A percentile compares a stretch with the other conserved stretches of the same genome.
Evolutionary conservation across 1,140 invertebrate species (phyloP).

Genomic region (Chrysoperla carnea): DNA sequence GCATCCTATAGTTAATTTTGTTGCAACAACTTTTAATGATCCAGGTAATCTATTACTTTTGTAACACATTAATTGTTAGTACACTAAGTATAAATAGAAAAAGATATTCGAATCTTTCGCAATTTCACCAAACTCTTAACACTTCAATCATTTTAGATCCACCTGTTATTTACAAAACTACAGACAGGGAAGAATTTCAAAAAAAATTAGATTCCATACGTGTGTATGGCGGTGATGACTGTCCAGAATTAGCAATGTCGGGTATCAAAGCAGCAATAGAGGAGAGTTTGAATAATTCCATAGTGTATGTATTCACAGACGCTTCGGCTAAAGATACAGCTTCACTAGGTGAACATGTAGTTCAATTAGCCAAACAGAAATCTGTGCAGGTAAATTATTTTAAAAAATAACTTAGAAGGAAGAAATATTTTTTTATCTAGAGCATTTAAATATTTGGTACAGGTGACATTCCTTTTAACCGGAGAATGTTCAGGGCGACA

Average conservation of each 20-base stretch:
- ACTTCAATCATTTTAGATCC: too few species aligned
- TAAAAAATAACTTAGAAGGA: too few species aligned
- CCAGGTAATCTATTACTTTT: slow-evolving; percentile 16
- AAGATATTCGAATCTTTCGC: too few species aligned
- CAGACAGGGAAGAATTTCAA: too few species aligned
- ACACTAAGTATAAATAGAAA: too few species aligned
- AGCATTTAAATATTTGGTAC: background rate
- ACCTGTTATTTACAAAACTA: too few species aligned
- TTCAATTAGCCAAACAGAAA: background rate
- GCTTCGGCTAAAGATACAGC: slow-evolving; percentile 34
- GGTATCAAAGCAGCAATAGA: slow-evolving; percentile 39
- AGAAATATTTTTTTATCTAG: background rate
- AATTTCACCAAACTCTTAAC: too few species aligned
- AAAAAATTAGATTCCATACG: slow-evolving; percentile 23
- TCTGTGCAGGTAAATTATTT: background rate
- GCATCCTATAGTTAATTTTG: slow-evolving; percentile 16
- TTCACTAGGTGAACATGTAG: background rate
- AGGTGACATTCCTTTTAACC: background rate
- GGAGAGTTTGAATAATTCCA: slow-evolving; percentile 33
- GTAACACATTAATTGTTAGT: too few species aligned
- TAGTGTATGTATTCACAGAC: slow-evolving; percentile 48
- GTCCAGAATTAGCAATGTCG: slow-evolving; percentile 38
- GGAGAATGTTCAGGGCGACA: background rate
- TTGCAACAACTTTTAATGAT: slow-evolving; percentile 20
- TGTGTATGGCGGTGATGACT: slow-evolving; percentile 37